Percentiles rank a stretch among this genome's conserved stretches.
phyloP scores from a whole-genome alignment of 1,140 invertebrate genomes.

The Drosophila arizonae region DNA sequence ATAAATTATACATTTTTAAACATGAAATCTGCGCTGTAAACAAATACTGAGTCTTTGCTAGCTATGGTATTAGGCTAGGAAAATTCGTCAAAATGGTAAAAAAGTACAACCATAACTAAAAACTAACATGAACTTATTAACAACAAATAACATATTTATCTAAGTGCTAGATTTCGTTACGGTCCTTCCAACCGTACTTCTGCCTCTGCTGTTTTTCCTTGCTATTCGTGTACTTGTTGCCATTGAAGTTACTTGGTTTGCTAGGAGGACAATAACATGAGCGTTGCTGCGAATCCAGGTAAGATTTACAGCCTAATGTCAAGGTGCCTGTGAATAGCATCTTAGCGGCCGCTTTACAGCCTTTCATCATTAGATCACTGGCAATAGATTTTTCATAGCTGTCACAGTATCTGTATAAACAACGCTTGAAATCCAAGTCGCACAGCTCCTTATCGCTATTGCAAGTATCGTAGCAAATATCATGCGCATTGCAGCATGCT shows the following conservation, averaged over 20 bases:
- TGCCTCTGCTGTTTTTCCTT: slow-evolving; percentile 67
- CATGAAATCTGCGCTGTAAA: slow-evolving; percentile 25
- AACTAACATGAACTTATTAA: slow-evolving; percentile 34
- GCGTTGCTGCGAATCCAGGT: slow-evolving; percentile 89
- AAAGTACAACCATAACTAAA: slow-evolving; percentile 26
- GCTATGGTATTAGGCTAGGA: slow-evolving; percentile 23
- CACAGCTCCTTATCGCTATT: slow-evolving; percentile 92
- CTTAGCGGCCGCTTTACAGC: slow-evolving; percentile 92
- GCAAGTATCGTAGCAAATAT: slow-evolving; percentile 95
- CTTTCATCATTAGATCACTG: slow-evolving; percentile 86
- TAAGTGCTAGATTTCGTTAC: slow-evolving; percentile 67
- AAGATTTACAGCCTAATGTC: slow-evolving; percentile 92
- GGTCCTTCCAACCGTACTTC: slow-evolving; percentile 80
- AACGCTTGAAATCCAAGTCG: slow-evolving; percentile 93
- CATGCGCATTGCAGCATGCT: slow-evolving; percentile 92
- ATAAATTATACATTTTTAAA: not conserved
- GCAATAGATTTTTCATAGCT: slow-evolving; percentile 85
- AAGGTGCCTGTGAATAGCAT: slow-evolving; percentile 91
- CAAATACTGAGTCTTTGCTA: slow-evolving; percentile 43
- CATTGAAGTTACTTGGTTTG: slow-evolving; percentile 38
- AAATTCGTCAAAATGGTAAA: slow-evolving; percentile 43
- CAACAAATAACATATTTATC: slow-evolving; percentile 44
- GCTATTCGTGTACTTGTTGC: slow-evolving; percentile 53
- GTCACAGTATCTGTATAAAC: slow-evolving; percentile 92
- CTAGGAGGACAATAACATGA: slow-evolving; percentile 88